Conservation (phyloP, 2,888 invertebrate genomes). For the Dascillus cervinus region DNA sequence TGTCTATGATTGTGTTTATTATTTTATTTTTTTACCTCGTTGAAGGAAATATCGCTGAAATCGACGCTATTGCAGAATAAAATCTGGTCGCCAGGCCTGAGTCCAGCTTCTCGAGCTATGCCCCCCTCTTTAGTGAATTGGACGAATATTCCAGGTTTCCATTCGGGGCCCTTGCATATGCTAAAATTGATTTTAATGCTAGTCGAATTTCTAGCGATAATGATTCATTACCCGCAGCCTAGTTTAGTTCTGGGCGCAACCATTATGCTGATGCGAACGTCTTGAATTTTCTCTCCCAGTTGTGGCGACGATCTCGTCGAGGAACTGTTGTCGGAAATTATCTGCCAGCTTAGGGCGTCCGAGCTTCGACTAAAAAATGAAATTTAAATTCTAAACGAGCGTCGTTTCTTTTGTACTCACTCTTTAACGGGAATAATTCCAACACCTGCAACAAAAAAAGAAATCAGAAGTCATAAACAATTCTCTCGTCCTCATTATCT, state of each 20-base stretch:
- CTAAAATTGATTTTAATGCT: conserved; percentile 36
- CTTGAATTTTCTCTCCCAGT: conserved; percentile 51
- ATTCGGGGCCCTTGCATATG: conserved; percentile 78
- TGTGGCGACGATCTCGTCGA: conserved; percentile 50
- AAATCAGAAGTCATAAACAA: too few relatives aligned
- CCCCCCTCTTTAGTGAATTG: conserved; percentile 87
- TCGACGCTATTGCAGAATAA: conserved; percentile 80
- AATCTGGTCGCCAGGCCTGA: conserved; percentile 87
- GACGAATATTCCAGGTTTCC: conserved; percentile 82
- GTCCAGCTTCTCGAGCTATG: conserved; percentile 78
- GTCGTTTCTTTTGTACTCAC: too few relatives aligned
- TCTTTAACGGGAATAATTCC: conserved; percentile 92
- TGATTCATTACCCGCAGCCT: conserved; percentile 63
- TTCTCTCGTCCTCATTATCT: too few relatives aligned
- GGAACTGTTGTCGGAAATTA: conserved; percentile 51
- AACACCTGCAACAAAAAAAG: conserved; percentile 63
- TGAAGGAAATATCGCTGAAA: conserved; percentile 69
- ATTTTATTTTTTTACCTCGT: conserved; percentile 53
- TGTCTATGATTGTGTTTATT: too few relatives aligned
- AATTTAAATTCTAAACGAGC: too few relatives aligned
- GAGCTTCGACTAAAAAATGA: conserved; percentile 53
- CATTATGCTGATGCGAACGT: conserved; percentile 67
- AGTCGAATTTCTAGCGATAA: conserved; percentile 2
- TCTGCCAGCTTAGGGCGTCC: conserved; percentile 79
- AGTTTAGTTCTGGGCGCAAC: conserved; percentile 76